phyloP scores from a whole-genome alignment of 1,140 invertebrate species.

The Cydia fagiglandana region DNA sequence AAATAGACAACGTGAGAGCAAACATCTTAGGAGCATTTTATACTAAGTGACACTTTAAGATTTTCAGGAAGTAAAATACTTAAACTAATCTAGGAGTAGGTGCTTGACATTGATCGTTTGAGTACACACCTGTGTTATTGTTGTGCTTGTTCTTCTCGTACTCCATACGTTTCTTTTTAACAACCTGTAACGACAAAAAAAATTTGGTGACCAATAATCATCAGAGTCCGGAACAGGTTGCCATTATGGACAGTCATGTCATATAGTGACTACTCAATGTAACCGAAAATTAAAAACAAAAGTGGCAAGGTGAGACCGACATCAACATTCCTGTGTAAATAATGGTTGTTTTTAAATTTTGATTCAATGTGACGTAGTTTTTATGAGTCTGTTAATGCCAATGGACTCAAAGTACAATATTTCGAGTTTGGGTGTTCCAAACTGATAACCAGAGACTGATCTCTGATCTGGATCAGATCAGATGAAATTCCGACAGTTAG shows the following conservation, averaged over 20 bases:
- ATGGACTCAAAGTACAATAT: no score
- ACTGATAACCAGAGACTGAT: no score
- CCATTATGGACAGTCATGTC: neutral
- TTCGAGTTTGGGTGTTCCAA: no score
- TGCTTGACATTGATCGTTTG: neutral
- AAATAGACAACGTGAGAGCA: conserved; percentile 2
- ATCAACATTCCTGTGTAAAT: neutral
- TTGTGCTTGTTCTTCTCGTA: conserved; percentile 47
- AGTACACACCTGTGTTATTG: conserved; percentile 16
- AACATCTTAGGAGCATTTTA: neutral
- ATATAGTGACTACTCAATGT: neutral
- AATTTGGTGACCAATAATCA: neutral
- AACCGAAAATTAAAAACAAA: no score
- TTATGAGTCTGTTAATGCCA: no score
- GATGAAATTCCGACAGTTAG: no score
- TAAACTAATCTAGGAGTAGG: neutral
- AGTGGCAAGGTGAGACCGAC: neutral
- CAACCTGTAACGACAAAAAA: conserved; percentile 48
- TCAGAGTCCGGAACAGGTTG: no score
- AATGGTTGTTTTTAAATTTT: neutral
- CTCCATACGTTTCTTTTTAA: conserved; percentile 49
- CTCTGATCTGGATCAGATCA: no score
- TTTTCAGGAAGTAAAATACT: conserved; percentile 23
- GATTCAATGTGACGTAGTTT: no score
- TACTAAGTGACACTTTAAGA: neutral